phyloP scores from a whole-genome alignment of 2,888 invertebrate species.

The Phortica okadai region DNA sequence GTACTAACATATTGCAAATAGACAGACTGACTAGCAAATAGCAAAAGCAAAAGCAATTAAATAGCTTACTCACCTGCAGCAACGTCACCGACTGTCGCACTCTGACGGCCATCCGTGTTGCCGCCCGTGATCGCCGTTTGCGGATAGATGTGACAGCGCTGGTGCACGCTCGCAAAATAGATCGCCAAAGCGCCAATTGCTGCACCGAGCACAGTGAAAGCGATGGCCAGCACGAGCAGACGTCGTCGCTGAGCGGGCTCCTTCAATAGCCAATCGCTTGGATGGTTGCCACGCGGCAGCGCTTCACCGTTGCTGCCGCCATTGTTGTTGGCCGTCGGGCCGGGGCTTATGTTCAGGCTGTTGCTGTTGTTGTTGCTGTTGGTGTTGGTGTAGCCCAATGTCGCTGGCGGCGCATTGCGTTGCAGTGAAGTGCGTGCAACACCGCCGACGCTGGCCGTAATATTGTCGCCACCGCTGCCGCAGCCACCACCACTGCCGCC shows the following conservation, averaged over 20 bases:
- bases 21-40: too few species aligned
- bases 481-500: conserved; percentile 39
- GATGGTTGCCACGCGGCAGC: conserved; percentile 39
- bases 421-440: conserved; percentile 60
- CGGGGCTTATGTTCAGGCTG: neutral
- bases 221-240: conserved; percentile 72
- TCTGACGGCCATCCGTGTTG: neutral
- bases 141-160: conserved; percentile 53
- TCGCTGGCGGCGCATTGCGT: conserved; percentile 48
- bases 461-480: conserved; percentile 16
- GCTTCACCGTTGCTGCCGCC: conserved; percentile 1
- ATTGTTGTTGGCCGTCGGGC: conserved; percentile 19
- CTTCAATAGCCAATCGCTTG: conserved; percentile 78
- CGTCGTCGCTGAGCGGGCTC: conserved; percentile 83
- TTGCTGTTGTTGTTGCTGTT: conserved; percentile 37
- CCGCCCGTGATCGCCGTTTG: conserved; percentile 31
- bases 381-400: conserved; percentile 38
- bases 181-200: conserved; percentile 75
- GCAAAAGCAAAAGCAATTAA: neutral
- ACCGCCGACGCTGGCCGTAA: conserved; percentile 61
- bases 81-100: neutral
- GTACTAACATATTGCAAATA: too few species aligned
- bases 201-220: conserved; percentile 75
- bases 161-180: conserved; percentile 72
- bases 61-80: conserved; percentile 49